Base-by-base conservation (phyloP, 2,888 invertebrate genomes). In the Psylliodes chrysocephalus region DNA sequence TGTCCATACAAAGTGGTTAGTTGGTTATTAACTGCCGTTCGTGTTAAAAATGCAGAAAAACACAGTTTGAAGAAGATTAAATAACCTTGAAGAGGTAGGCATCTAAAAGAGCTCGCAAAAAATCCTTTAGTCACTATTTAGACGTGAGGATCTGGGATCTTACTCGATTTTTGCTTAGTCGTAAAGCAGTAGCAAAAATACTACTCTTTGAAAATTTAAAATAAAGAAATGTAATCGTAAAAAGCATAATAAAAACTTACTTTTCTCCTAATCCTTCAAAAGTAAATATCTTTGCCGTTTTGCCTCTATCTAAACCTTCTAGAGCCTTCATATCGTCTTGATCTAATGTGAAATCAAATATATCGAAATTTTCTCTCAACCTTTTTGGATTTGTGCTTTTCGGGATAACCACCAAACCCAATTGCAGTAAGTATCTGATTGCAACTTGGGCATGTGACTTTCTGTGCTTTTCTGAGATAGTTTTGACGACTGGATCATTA, bases 351-450 rank as follows among this genome's bases (percentile, higher is more conserved):
- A 92, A 93, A 79, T 90, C 88, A 79, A 91, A 91, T 44, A 93
- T 78, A 57, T 89, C 82, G 51, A 92, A 85, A 77, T 95, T 95
- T 82, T 92, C 87, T 76, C 85, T 85, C 15, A 95, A 88, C 67
- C 94, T 86, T 1, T 82, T 75, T 0, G 88, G 82, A 78, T 90
- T 90, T 2, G 90, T 90, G 79, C 93, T 94, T 79, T 94, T 95
- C 4, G 94, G 94, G 73, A 95, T 93, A 33, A 89, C 88, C 4
- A 86, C 86, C 22, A 94, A 81, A 8, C 88, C 89, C 25, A 86
- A 86, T 78, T 94, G 91, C 7, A 92, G 72, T n/a, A 88, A 83
- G 81, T 89, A 89, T 49, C 91, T 86, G 1, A 95, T 82, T 47
- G 91, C 82, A 10, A 87, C 78, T 81, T 94, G 94, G 7, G 92